Evolutionary conservation across 1,140 invertebrate species (phyloP).

Genomic region (Danaus plexippus): DNA sequence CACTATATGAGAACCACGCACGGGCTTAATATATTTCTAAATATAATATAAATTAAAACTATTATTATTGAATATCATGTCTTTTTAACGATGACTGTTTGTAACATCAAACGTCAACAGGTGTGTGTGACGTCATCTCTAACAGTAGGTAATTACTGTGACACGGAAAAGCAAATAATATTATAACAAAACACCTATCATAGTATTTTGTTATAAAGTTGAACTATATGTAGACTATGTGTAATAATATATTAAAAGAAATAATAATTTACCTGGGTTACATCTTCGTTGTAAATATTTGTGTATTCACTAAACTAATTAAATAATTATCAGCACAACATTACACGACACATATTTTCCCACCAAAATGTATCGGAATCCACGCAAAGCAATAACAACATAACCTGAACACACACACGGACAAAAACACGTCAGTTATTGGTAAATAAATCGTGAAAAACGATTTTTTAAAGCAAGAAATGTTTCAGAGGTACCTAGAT

Average conservation of each 20-base stretch:
- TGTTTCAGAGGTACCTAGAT: conserved; percentile 35
- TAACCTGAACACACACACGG: conserved; percentile 26
- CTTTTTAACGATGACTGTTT: no score
- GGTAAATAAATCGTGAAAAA: conserved; percentile 14
- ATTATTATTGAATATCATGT: no score
- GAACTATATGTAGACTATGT: no score
- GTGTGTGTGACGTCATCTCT: conserved; percentile 28
- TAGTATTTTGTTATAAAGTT: no score
- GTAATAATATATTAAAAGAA: no score
- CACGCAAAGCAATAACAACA: conserved; percentile 26
- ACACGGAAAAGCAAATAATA: conserved; percentile 8
- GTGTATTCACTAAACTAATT: conserved; percentile 18
- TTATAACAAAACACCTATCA: no score
- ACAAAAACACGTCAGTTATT: conserved; percentile 8
- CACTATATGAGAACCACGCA: no score
- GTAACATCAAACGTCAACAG: conserved; percentile 31
- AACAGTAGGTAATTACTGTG: conserved; percentile 7
- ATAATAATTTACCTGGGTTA: conserved; percentile 28
- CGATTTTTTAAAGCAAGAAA: conserved; percentile 17
- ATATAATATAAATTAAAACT: no score
- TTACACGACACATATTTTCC: conserved; percentile 28
- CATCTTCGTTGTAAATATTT: conserved; percentile 29
- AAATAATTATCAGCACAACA: conserved; percentile 21
- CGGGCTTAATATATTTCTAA: no score
- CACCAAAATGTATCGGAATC: conserved; percentile 36